A percentile compares a stretch with the other conserved stretches of the same genome.
These are phyloP conservation scores for Eptatretus atami DNA, from an alignment of 2,797 vertebrate genomes.

Conservation along the genomic window DNA sequence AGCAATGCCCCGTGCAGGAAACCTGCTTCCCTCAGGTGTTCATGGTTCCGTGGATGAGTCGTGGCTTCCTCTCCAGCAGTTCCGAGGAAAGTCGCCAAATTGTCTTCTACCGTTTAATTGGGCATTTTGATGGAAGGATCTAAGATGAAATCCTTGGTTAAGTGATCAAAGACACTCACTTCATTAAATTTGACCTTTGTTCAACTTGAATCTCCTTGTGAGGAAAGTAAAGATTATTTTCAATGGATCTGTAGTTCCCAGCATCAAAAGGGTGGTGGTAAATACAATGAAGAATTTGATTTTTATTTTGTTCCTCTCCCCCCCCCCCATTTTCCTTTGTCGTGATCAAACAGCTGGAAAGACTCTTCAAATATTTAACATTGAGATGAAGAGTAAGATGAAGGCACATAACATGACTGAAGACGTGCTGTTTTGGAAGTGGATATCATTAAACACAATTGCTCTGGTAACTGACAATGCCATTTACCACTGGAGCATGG, in stretches of 20 bases:
- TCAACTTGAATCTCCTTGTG: too few species aligned
- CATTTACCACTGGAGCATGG: constrained; percentile 72
- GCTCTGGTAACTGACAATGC: constrained; percentile 51
- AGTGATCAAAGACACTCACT: not conserved
- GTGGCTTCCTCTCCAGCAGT: too few species aligned
- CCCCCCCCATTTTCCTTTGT: not conserved
- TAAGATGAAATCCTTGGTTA: not conserved
- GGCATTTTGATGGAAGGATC: not conserved
- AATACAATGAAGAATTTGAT: not conserved
- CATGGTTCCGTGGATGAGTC: too few species aligned
- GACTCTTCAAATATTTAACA: constrained; percentile 77
- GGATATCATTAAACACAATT: constrained; percentile 60
- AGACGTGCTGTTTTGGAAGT: constrained; percentile 76
- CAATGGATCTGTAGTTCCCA: too few species aligned
- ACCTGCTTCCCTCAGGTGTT: too few species aligned
- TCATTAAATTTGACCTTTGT: not conserved
- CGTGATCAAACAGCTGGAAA: constrained; percentile 29
- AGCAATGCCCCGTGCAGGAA: too few species aligned
- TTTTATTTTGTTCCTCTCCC: not conserved
- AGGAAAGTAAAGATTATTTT: too few species aligned
- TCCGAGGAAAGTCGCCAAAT: too few species aligned
- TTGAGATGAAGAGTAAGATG: constrained; percentile 83
- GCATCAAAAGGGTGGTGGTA: too few species aligned
- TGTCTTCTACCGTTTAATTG: not conserved
- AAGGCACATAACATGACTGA: constrained; percentile 67